Base-by-base conservation (phyloP, 2,113 vertebrate genomes). In the Lepus europaeus region DNA sequence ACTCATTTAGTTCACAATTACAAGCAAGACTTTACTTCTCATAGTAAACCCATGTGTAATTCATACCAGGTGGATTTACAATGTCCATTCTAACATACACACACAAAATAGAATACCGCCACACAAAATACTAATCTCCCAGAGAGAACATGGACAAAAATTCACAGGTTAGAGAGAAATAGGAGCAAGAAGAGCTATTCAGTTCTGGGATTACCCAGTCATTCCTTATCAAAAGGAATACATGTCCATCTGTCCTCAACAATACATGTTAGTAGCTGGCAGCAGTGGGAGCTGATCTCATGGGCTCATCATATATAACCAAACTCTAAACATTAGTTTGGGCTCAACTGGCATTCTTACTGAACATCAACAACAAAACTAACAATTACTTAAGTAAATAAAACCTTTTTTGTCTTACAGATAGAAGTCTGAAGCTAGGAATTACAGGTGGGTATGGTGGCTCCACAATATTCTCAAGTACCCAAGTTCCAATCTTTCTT, bases 21-120 rank as follows among this genome's bases (percentile, higher is more conserved):
- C 70, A 83, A 91, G 8, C 31, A 90, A 90, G 36, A n/a, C 63
- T 56, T 53, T 82, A 31, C 16, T 53, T 76, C 91, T 93, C 49
- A 49, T 74, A 19, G 33, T 14, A 73, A 69, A 77, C 85, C 27
- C 31, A 29, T 49, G 20, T 61, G 11, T 10, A 76, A n/a, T 25
- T 33, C 61, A 12, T 56, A 12, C 10, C 61, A 36, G 23, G 31
- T 66, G 20, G 66, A 78, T 73, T 83, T 51, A 64, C 25, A 87
- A 1, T 39, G 29, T 14, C n/a, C 16, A 13, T 90, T 23, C 63
- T 85, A 89, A 66, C 53, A 72, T 14, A 59, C 66, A 45, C 56
- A 78, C 17, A 95, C 36, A 77, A 9, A 14, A 59, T 19, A 59
- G 12, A 59, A 16, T 59, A 59, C 56, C 3, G 56, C 25, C 53